These are phyloP conservation scores for Cerceris ruficornis DNA, from an alignment of 2,888 invertebrate genomes.

Conservation along the genomic window DNA sequence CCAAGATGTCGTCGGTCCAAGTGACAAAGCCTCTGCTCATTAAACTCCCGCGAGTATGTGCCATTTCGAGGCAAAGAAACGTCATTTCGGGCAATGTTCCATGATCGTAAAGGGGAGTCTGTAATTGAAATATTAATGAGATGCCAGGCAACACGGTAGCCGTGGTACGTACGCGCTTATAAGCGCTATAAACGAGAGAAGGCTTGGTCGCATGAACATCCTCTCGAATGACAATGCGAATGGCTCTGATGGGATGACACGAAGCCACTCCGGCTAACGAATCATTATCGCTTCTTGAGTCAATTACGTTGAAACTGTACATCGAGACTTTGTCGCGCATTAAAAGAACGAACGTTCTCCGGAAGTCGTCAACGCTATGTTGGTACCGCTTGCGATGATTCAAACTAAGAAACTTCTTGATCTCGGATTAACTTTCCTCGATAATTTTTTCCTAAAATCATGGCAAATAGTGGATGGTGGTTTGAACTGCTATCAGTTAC, in stretches of 20 bases:
- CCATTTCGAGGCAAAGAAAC: slow-evolving; percentile 29
- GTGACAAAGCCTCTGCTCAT: slow-evolving; percentile 42
- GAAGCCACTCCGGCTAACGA: slow-evolving; percentile 43
- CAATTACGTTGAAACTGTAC: slow-evolving; percentile 52
- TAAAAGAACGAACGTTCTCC: slow-evolving; percentile 42
- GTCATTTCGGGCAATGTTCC: slow-evolving; percentile 18
- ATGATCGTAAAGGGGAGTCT: slow-evolving; percentile 52
- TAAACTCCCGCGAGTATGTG: slow-evolving; percentile 20
- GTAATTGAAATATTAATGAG: slow-evolving; percentile 69
- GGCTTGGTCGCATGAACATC: slow-evolving; percentile 56
- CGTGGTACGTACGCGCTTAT: slow-evolving; percentile 13
- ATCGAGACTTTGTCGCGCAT: slow-evolving; percentile 58
- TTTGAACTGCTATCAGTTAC: slow-evolving; percentile 11
- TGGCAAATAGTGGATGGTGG: slow-evolving; percentile 13
- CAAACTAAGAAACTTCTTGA: no score
- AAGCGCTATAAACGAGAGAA: slow-evolving; percentile 42
- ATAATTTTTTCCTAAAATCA: background rate
- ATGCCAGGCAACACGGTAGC: slow-evolving; percentile 45
- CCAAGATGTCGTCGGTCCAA: slow-evolving; percentile 33
- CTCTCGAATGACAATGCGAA: slow-evolving; percentile 44
- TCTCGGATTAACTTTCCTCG: no score
- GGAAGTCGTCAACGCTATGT: slow-evolving; percentile 36
- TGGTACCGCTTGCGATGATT: no score
- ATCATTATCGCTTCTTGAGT: slow-evolving; percentile 49
- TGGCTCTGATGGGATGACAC: slow-evolving; percentile 18